phyloP scores from a whole-genome alignment of 2,888 invertebrate species.

The Petrophora chlorosata region DNA sequence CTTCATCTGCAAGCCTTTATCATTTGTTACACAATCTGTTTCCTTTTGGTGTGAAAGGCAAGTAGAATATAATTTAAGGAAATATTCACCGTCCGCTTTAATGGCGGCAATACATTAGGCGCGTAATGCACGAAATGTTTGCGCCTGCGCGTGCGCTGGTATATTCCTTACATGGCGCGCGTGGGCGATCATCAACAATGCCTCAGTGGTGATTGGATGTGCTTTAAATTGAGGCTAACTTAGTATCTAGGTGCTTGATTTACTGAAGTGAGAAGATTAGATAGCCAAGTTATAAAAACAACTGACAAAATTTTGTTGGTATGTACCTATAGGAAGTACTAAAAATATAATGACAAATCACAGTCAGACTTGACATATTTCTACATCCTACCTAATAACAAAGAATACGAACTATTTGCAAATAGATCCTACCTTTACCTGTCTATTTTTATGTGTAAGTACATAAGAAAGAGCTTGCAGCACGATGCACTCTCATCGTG shows the following conservation, averaged over 20 bases:
- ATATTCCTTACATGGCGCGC: slow-evolving; percentile 58
- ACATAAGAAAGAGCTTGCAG: too few species aligned
- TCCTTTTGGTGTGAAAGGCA: too few species aligned
- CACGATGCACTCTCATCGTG: too few species aligned
- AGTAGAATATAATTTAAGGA: slow-evolving; percentile 45
- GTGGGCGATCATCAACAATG: slow-evolving; percentile 57
- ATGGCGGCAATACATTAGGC: slow-evolving; percentile 49
- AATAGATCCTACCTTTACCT: too few species aligned
- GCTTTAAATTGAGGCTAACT: slow-evolving; percentile 22
- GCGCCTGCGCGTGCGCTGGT: slow-evolving; percentile 60
- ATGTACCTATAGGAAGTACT: not conserved
- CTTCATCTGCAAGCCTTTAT: too few species aligned
- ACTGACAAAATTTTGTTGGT: not conserved
- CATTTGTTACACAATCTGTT: too few species aligned
- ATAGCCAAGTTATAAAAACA: not conserved
- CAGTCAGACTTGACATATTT: too few species aligned
- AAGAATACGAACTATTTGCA: too few species aligned
- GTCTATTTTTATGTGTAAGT: too few species aligned
- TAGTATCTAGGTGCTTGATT: slow-evolving; percentile 10
- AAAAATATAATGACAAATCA: too few species aligned
- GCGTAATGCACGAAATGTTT: slow-evolving; percentile 58
- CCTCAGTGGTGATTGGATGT: slow-evolving; percentile 27
- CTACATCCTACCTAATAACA: too few species aligned
- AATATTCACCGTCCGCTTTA: slow-evolving; percentile 39
- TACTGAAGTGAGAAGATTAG: not conserved